phyloP scores from a whole-genome alignment of 2,797 vertebrate species.

The Knipowitschia caucasica region DNA sequence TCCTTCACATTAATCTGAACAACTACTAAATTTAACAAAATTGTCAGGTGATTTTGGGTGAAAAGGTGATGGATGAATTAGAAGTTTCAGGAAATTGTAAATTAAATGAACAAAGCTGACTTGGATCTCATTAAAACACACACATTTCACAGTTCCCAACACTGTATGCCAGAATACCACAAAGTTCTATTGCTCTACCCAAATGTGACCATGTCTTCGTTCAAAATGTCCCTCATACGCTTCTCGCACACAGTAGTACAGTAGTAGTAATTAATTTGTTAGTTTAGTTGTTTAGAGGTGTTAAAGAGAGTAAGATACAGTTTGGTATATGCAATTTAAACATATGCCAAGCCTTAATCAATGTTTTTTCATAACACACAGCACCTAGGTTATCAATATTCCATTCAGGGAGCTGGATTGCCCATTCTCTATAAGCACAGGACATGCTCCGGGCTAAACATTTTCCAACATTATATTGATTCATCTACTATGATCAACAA shows the following conservation, averaged over 20 bases:
- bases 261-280: too few species aligned
- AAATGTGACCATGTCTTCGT: constrained; percentile 60
- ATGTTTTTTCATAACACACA: constrained; percentile 68
- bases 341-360: constrained; percentile 53
- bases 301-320: constrained; percentile 71
- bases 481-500: too few species aligned
- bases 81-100: constrained; percentile 34
- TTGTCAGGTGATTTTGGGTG: too few species aligned
- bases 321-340: constrained; percentile 70
- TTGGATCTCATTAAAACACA: constrained; percentile 29
- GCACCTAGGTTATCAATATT: constrained; percentile 74
- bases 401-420: constrained; percentile 64
- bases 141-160: constrained; percentile 17
- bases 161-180: constrained; percentile 44
- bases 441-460: constrained; percentile 33
- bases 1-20: too few species aligned
- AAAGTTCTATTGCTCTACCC: constrained; percentile 58
- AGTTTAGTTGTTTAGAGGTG: too few species aligned
- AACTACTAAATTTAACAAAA: too few species aligned
- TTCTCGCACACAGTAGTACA: constrained; percentile 66
- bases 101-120: constrained; percentile 34
- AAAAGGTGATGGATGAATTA: too few species aligned
- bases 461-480: too few species aligned
- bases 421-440: constrained; percentile 50
- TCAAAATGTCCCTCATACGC: constrained; percentile 53